Percentiles rank a stretch among this genome's conserved stretches.
Conservation (phyloP, 2,113 vertebrate genomes). For the Anguilla japonica region DNA sequence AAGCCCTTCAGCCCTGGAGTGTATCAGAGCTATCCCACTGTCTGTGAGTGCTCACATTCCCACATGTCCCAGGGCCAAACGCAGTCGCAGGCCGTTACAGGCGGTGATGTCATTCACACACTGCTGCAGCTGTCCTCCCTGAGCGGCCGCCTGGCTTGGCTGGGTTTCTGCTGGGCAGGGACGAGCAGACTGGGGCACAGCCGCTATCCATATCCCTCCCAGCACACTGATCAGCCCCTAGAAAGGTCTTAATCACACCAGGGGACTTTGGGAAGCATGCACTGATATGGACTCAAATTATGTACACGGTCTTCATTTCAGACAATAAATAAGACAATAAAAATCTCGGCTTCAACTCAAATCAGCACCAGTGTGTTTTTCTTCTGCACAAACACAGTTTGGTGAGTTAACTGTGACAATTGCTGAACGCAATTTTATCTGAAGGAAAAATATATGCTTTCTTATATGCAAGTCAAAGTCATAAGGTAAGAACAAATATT, state of each 20-base stretch:
- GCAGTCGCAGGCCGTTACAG: background rate
- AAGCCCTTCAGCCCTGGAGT: too few species aligned
- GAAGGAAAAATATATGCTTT: background rate
- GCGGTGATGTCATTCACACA: background rate
- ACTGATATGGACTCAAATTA: too few species aligned
- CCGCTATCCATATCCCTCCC: too few species aligned
- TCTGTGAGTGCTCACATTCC: too few species aligned
- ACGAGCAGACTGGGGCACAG: too few species aligned
- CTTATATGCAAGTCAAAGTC: background rate
- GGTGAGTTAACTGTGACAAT: background rate
- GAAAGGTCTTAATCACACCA: too few species aligned
- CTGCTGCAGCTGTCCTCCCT: background rate
- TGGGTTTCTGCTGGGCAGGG: background rate
- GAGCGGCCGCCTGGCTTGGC: background rate
- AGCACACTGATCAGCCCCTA: too few species aligned
- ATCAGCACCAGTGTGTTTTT: background rate
- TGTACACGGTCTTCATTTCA: too few species aligned
- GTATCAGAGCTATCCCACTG: too few species aligned
- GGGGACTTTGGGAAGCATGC: too few species aligned
- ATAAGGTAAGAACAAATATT: background rate
- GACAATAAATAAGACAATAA: too few species aligned
- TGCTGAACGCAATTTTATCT: background rate
- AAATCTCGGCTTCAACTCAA: background rate
- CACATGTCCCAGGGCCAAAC: background rate
- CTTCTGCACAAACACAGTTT: background rate